phyloP scores from a whole-genome alignment of 2,888 invertebrate genomes.

The Phasia obesa region DNA sequence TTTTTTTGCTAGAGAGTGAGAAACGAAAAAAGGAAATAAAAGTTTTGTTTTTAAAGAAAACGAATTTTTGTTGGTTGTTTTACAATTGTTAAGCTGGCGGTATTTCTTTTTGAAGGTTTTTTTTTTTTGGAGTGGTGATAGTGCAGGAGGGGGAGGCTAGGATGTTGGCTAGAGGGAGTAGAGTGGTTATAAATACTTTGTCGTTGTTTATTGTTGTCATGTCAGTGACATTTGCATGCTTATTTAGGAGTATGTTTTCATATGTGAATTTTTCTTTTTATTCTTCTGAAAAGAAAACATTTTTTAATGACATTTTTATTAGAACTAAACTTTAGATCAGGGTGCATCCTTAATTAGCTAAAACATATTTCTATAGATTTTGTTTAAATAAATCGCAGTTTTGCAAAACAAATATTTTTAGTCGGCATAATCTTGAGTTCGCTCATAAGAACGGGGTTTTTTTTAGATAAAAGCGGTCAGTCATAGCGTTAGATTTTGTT shows the following conservation, averaged over 20 bases:
- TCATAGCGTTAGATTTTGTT: no score
- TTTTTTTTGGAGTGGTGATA: slow-evolving; percentile 6
- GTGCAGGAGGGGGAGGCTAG: no score
- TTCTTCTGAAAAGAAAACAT: not conserved
- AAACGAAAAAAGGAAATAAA: slow-evolving; percentile 28
- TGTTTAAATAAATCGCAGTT: no score
- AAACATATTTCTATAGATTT: no score
- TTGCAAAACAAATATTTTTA: no score
- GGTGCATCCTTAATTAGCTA: no score
- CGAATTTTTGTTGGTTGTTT: slow-evolving; percentile 30
- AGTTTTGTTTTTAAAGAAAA: slow-evolving; percentile 47
- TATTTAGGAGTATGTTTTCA: not conserved
- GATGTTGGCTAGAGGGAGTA: slow-evolving; percentile 14
- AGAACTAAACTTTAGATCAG: no score
- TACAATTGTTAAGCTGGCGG: slow-evolving; percentile 40
- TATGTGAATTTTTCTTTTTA: slow-evolving; percentile 1
- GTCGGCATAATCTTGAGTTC: no score
- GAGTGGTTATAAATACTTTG: not conserved
- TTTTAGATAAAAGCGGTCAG: no score
- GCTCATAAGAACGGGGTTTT: no score
- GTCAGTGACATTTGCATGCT: slow-evolving; percentile 29
- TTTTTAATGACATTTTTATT: not conserved
- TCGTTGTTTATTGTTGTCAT: slow-evolving; percentile 16
- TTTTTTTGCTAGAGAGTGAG: slow-evolving; percentile 37
- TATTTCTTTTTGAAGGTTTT: slow-evolving; percentile 48